Conservation (phyloP, 2,113 vertebrate species). For the Myotis yumanensis region DNA sequence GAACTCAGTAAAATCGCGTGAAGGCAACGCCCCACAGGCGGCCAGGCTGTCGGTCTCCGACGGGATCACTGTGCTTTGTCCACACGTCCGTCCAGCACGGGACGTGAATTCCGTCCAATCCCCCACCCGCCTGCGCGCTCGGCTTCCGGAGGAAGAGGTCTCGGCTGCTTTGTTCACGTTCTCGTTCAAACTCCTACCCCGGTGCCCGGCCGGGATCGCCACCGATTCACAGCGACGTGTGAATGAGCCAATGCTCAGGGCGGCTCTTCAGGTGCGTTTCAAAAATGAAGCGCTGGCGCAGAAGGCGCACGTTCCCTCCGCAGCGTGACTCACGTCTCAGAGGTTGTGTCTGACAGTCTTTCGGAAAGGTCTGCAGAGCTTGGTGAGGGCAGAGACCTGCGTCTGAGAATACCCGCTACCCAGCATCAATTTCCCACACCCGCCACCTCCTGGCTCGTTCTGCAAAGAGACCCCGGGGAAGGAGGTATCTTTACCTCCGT, state of each 20-base stretch:
- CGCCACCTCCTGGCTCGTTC: slow-evolving; percentile 76
- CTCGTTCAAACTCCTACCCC: neutral
- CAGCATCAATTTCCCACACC: slow-evolving; percentile 69
- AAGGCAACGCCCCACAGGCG: neutral
- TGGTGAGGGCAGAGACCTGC: slow-evolving; percentile 37
- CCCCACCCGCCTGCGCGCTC: neutral
- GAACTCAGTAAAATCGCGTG: neutral
- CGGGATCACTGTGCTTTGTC: neutral
- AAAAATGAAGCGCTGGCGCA: neutral
- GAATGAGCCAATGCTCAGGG: too few relatives aligned
- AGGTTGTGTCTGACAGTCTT: neutral
- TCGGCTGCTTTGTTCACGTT: neutral
- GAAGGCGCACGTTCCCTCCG: neutral
- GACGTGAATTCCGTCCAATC: neutral
- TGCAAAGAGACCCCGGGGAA: slow-evolving; percentile 75
- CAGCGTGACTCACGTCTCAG: neutral
- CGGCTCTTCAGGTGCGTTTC: neutral
- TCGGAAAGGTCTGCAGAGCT: neutral
- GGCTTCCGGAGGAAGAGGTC: neutral
- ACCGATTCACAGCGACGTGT: too few relatives aligned
- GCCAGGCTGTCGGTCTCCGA: neutral
- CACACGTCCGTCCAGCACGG: neutral
- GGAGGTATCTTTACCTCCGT: slow-evolving; percentile 76
- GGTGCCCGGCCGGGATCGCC: neutral
- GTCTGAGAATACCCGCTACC: slow-evolving; percentile 39